Evolutionary conservation across 2,888 invertebrate genomes (phyloP), one percentile per base, ranked within the genome.

Genomic region (Chalcis sispes): DNA sequence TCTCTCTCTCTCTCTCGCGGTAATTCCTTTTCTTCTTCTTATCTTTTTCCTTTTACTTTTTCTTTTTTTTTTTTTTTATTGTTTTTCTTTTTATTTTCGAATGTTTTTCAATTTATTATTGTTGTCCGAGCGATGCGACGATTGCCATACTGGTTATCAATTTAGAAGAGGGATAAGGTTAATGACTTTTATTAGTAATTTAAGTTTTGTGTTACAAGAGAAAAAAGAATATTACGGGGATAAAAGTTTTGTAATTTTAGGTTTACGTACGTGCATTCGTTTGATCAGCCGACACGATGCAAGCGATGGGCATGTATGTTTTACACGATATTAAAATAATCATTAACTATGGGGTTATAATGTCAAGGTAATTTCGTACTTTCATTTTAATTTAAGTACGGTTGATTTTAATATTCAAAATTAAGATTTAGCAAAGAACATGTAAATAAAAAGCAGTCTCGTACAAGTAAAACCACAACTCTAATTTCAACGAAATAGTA

Each of bases 121-220:
- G 54, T 25, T 54, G 54, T 54, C 13, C 13, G 25, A 50, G 18
- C 27, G 8, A 4, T 20, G 20, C n/a, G n/a, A n/a, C n/a, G 20
- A 20, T 50, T 52, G 2, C 15, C 15, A 2, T 15, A 27, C n/a
- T 42, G 20, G 27, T 62, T 62, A 62, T 62, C 62, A 62, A 62
- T 62, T 62, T 3, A 7, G 46, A 18, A 62, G n/a, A n/a, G 23
- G 52, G 65, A 65, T 65, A 65, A 65, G 25, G 52, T 65, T 65
- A 36, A 52, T 40, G 36, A n/a, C 7, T 65, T 65, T 65, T 65
- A 65, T 65, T 65, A 23, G 52, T 18, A 1, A 64, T 64, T 50
- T 64, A n/a, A 15, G 32, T 25, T 18, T 1, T 18, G 64, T 18
- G 20, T 58, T n/a, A 48, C 36, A 7, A 7, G 46, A 15, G n/a